Base-by-base conservation (phyloP, 2,797 vertebrate genomes). In the Phataginus tricuspis region DNA sequence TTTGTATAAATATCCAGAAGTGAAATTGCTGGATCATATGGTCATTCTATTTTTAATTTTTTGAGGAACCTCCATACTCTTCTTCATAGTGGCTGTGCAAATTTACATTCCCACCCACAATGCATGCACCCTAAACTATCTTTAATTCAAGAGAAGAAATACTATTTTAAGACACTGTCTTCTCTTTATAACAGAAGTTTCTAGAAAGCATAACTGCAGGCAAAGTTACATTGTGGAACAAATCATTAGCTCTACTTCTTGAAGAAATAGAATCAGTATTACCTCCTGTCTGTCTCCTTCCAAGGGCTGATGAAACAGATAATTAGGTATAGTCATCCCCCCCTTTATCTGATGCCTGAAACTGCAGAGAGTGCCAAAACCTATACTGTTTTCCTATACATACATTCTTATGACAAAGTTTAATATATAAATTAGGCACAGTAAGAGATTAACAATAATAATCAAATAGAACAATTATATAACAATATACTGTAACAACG, bases 251-350 rank as follows among this genome's bases (percentile, higher is more conserved):
- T 74, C 42, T 77, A 37, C 5, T 79, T 42, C 42, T 95, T 97
- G 79, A 37, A 94, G 83, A 95, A 95, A 57, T 0, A 49, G 45
- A 79, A 61, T 49, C 71, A n/a, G 34, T n/a, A 51, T 85, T 86
- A 71, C 34, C 55, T 66, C 78, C 90, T 84, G 59, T 75, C 39
- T 92, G 45, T 64, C 75, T 93, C 63, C 19, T 75, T 93, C 75
- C 53, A 78, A 96, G 79, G n/a, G 59, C 91, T 39, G 18, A 59
- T 90, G 63, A 83, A 93, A 91, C 57, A 31, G 49, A 96, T 79
- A 89, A 97, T 91, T 94, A 96, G 94, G 78, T 86, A n/a, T 49
- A 75, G 72, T 74, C 42, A 27, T 51, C 23, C 25, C 37, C 68
- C 16, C n/a, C 15, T 15, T 74, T 51, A 49, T 53, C 19, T 49